Conservation (phyloP, 2,113 vertebrate species). For the Pachycephala philippinensis region DNA sequence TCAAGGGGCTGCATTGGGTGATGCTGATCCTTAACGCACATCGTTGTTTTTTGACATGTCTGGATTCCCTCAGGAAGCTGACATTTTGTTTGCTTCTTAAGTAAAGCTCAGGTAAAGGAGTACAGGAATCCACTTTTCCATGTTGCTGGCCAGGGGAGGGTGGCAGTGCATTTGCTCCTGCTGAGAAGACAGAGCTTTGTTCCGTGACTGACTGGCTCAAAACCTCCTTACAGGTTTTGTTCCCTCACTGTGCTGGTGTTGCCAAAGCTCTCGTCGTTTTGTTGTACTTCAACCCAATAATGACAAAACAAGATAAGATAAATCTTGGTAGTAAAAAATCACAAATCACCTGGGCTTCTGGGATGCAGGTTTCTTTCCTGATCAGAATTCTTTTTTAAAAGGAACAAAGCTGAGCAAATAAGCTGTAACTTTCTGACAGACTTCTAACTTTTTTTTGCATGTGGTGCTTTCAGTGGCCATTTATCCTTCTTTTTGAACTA, state of each 20-base stretch:
- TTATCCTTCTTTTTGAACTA: background rate
- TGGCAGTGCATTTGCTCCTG: background rate
- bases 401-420: background rate
- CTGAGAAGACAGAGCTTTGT: background rate
- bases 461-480: background rate
- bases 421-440: background rate
- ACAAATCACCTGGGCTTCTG: background rate
- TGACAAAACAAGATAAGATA: background rate
- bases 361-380: background rate
- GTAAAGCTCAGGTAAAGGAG: background rate
- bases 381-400: background rate
- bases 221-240: background rate
- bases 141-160: accelerated
- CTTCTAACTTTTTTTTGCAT: background rate
- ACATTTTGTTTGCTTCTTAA: background rate
- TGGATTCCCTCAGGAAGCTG: background rate
- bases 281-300: background rate
- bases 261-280: background rate
- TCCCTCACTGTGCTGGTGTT: background rate
- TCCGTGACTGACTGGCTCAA: background rate
- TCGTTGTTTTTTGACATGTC: background rate
- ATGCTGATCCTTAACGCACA: background rate
- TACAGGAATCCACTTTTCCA: background rate
- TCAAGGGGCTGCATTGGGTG: background rate
- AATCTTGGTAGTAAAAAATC: background rate